These are phyloP conservation scores for Melanchra persicariae DNA, from an alignment of 2,888 invertebrate species.

Conservation along the genomic window DNA sequence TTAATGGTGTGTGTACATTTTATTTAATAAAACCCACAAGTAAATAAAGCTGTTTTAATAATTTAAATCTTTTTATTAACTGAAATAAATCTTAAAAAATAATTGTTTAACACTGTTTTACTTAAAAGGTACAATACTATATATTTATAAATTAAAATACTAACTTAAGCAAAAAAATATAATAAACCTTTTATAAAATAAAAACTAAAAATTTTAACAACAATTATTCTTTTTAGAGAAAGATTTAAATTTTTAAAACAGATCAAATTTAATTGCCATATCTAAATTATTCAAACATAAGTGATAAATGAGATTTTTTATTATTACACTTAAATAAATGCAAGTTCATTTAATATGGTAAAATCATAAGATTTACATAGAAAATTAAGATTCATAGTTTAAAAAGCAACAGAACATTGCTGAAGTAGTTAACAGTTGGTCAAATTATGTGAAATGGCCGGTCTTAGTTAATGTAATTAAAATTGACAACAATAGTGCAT, in stretches of 20 bases:
- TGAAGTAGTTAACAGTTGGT: background rate
- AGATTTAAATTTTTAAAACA: constrained; percentile 60
- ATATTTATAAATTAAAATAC: constrained; percentile 53
- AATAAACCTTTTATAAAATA: constrained; percentile 44
- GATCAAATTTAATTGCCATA: constrained; percentile 43
- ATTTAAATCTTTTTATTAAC: constrained; percentile 62
- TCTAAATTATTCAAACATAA: constrained; percentile 52
- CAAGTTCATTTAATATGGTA: constrained; percentile 37
- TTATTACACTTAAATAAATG: constrained; percentile 54
- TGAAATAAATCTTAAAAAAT: constrained; percentile 51
- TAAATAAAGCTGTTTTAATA: constrained; percentile 59
- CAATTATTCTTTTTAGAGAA: constrained; percentile 30
- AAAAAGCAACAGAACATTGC: background rate
- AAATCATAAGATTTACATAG: constrained; percentile 36
- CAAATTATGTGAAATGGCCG: constrained; percentile 14
- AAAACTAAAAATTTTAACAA: constrained; percentile 38
- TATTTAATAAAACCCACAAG: constrained; percentile 42
- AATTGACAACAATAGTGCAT: background rate
- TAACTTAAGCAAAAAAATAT: constrained; percentile 50
- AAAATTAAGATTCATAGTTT: constrained; percentile 24
- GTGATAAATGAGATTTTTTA: constrained; percentile 52
- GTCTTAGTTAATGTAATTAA: background rate
- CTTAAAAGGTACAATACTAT: constrained; percentile 52
- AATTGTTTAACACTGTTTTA: constrained; percentile 56
- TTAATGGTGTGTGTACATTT: background rate